Base-by-base conservation (phyloP, 2,113 vertebrate species). In the Peromyscus leucopus region DNA sequence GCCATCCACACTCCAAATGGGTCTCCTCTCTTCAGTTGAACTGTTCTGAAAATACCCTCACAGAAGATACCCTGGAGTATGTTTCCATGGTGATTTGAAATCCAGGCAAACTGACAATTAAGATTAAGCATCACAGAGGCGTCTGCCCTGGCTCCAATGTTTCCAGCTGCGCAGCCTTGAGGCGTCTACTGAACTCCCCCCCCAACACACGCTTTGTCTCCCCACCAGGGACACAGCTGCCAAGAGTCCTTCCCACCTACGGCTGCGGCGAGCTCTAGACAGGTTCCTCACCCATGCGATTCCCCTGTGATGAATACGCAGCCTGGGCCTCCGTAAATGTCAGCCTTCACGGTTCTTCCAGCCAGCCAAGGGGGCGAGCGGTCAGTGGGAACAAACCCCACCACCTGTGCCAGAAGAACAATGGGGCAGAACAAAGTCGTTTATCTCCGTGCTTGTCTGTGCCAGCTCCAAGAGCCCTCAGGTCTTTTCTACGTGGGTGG, bases 31-130 rank as follows among this genome's bases (percentile, higher is more conserved):
- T 55, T 89, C 46, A 9, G 36, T 57, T 17, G 39, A 89, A 72
- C 33, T 55, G 33, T 59, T 75, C 87, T 75, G 51, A 57, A 75
- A 89, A 59, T 31, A 59, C 51, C 71, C 36, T 75, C 55, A 31
- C 21, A 31, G 36, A 72, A 72, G 48, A 75, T 57, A 75, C 24
- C 55, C 87, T 61, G 55, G 55, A 59, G 51, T 75, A 8, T 42
- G 71, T 75, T 89, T 89, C 69, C 87, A 89, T 59, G 71, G 51
- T 57, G 87, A 89, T 42, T 59, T 57, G 15, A 75, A 89, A 59
- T 89, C 69, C 69, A 75, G 48, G 36, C 86, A 16, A 89, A 89
- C 69, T 89, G 69, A 39, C 71, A 89, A 24, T 74, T 57, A 74
- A 71, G 87, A 89, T 59, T 42, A 59, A 75, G 16, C 36, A 21